These are phyloP conservation scores for Telmatherina bonti DNA, from an alignment of 2,797 vertebrate genomes.

Conservation along the genomic window DNA sequence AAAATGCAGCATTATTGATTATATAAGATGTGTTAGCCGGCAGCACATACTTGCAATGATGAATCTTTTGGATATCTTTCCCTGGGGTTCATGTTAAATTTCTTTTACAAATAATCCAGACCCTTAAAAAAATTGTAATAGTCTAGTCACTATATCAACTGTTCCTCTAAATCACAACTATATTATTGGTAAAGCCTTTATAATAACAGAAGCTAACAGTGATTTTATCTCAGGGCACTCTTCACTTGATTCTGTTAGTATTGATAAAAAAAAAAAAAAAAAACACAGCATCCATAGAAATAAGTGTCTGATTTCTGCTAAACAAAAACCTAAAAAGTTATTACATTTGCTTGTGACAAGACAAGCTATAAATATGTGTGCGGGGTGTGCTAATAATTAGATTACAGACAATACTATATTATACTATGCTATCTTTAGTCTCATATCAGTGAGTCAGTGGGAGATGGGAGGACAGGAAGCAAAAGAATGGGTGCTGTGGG, in stretches of 20 bases:
- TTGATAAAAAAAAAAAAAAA: constrained; percentile 15
- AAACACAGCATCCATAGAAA: constrained; percentile 8
- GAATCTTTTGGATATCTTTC: constrained; percentile 20
- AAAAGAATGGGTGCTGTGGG: constrained; percentile 41
- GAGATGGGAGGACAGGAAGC: constrained; percentile 36
- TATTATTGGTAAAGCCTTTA: constrained; percentile 30
- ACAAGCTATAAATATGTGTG: constrained; percentile 31
- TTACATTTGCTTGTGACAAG: constrained; percentile 54
- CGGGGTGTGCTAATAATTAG: constrained; percentile 16
- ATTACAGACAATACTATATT: constrained; percentile 29
- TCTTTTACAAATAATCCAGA: constrained; percentile 1
- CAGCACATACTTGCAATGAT: background rate
- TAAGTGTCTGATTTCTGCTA: constrained; percentile 25
- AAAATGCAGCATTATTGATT: constrained; percentile 2
- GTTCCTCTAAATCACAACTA: constrained; percentile 17
- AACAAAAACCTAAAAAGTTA: constrained; percentile 59
- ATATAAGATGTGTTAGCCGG: background rate
- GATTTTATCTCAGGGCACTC: constrained; percentile 36
- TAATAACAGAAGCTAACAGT: constrained; percentile 25
- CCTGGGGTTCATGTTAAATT: constrained; percentile 1
- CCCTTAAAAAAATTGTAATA: too few species aligned
- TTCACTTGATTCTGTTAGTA: constrained; percentile 35
- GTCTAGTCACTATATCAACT: constrained; percentile 29
- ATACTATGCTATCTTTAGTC: constrained; percentile 53
- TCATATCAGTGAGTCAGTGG: constrained; percentile 46